These are phyloP conservation scores for Sebastes cheni DNA, from an alignment of 2,797 vertebrate genomes.

Conservation along the genomic window DNA sequence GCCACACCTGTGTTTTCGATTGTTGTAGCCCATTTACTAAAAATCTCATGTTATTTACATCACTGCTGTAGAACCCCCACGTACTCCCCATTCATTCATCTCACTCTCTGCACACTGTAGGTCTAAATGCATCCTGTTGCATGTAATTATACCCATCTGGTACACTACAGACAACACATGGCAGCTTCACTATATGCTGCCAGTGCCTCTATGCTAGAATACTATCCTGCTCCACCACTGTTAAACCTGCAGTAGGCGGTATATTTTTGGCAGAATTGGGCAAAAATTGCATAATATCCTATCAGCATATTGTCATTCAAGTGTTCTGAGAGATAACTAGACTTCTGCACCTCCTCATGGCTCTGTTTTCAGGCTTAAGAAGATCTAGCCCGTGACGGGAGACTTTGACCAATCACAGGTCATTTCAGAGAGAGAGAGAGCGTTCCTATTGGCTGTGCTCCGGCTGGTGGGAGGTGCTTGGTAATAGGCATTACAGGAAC, in stretches of 20 bases:
- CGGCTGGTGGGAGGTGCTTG: no score
- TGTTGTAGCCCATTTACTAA: not conserved
- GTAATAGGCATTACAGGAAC: no score
- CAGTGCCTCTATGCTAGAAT: not conserved
- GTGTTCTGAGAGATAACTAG: no score
- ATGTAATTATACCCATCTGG: not conserved
- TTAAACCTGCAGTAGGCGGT: accelerated
- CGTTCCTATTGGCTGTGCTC: no score
- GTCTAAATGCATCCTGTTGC: not conserved
- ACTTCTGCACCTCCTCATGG: no score
- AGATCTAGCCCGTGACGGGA: no score
- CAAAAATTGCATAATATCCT: no score
- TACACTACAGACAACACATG: not conserved
- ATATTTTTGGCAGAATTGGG: no score
- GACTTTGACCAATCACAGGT: no score
- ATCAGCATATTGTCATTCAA: no score
- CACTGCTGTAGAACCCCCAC: not conserved
- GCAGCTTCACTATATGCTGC: not conserved
- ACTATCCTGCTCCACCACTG: not conserved
- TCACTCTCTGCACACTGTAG: not conserved
- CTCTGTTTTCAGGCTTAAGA: no score
- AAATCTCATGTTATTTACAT: not conserved
- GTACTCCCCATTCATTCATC: not conserved
- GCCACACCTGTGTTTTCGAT: not conserved
- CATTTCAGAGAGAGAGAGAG: no score